These are phyloP conservation scores for Chascanopsetta lugubris DNA, from an alignment of 2,113 vertebrate species.

Conservation along the genomic window DNA sequence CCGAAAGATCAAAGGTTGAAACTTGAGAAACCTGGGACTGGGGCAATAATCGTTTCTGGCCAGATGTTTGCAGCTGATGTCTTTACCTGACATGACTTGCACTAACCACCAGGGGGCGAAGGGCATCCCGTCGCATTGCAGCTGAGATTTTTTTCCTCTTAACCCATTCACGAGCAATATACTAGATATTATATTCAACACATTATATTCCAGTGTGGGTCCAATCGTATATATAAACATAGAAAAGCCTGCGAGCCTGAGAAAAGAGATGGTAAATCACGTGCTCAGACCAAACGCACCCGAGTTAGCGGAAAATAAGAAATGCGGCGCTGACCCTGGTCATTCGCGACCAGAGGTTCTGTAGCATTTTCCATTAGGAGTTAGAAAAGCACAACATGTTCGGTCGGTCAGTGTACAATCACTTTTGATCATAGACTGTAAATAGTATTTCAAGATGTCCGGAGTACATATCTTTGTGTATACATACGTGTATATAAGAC, in stretches of 20 bases:
- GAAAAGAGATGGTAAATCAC: conserved; percentile 9
- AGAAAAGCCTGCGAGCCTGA: conserved; percentile 23
- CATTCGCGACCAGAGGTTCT: conserved; percentile 53
- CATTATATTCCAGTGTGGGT: conserved; percentile 43
- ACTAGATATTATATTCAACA: no score
- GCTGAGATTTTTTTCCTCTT: conserved; percentile 54
- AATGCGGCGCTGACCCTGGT: conserved; percentile 26
- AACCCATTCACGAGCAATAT: conserved; percentile 76
- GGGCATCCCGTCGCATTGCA: conserved; percentile 33
- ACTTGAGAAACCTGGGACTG: conserved; percentile 14
- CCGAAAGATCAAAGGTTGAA: conserved; percentile 1
- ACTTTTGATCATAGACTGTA: conserved; percentile 78
- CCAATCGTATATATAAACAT: conserved; percentile 39
- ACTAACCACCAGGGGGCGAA: conserved; percentile 53
- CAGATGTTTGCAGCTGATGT: conserved; percentile 54
- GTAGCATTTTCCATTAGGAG: conserved; percentile 65
- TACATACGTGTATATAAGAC: conserved; percentile 82
- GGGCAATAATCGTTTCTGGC: conserved; percentile 36
- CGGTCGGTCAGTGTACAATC: conserved; percentile 72
- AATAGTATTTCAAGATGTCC: conserved; percentile 81
- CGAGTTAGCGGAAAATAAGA: conserved; percentile 15
- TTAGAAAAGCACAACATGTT: conserved; percentile 80
- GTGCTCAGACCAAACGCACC: conserved; percentile 43
- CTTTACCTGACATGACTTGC: conserved; percentile 69
- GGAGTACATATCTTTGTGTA: conserved; percentile 81